phyloP scores from a whole-genome alignment of 2,113 vertebrate genomes.

The Mugil cephalus region DNA sequence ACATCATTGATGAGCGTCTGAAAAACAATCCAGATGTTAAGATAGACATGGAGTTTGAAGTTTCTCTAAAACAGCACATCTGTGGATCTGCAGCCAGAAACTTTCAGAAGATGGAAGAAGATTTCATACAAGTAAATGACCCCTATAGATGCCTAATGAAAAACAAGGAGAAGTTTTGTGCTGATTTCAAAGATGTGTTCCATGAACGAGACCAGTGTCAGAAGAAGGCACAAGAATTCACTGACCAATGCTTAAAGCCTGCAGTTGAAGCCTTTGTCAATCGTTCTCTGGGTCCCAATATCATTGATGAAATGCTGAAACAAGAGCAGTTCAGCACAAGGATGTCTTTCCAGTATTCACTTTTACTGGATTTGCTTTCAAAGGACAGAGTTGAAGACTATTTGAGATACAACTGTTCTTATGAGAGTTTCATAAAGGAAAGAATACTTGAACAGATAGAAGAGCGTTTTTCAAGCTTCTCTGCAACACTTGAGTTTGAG shows the following conservation, averaged over 20 bases:
- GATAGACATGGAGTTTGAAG: constrained; percentile 17
- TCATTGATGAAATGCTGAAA: constrained; percentile 66
- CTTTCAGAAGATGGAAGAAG: constrained; percentile 69
- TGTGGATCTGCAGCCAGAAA: constrained; percentile 54
- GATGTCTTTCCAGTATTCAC: constrained; percentile 45
- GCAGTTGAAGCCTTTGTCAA: constrained; percentile 57
- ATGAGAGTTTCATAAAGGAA: constrained; percentile 44
- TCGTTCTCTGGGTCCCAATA: constrained; percentile 55
- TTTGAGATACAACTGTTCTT: not conserved
- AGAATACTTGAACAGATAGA: constrained; percentile 50
- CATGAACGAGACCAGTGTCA: constrained; percentile 69
- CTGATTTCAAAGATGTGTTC: constrained; percentile 72
- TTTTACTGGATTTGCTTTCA: constrained; percentile 63
- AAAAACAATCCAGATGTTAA: accelerated
- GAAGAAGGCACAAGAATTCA: constrained; percentile 77
- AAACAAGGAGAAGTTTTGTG: constrained; percentile 43
- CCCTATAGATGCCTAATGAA: constrained; percentile 38
- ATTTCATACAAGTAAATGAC: constrained; percentile 66
- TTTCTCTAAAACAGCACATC: constrained; percentile 74
- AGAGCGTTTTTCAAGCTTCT: constrained; percentile 16
- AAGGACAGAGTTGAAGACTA: constrained; percentile 1
- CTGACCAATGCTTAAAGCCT: constrained; percentile 53
- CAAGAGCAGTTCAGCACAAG: constrained; percentile 48
- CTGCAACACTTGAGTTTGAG: constrained; percentile 27
- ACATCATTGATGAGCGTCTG: constrained; percentile 42